Percentiles rank a stretch among this genome's conserved stretches.
phyloP scores from a whole-genome alignment of 2,888 invertebrate species.

The Melitaea athalia region DNA sequence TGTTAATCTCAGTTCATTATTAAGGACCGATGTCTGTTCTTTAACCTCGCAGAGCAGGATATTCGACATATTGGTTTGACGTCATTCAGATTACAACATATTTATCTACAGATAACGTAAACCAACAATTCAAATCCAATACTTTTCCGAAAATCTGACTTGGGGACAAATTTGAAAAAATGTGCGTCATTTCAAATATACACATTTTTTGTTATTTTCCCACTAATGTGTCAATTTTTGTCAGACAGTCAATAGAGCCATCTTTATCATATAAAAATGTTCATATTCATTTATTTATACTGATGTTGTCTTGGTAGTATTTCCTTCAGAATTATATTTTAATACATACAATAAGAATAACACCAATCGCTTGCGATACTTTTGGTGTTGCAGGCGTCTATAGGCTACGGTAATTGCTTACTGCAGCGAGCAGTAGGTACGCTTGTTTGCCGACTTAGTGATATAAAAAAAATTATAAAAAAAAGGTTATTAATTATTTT shows the following conservation, averaged over 20 bases:
- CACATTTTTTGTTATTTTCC: constrained; percentile 31
- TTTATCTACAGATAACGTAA: constrained; percentile 62
- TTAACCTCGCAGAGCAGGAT: constrained; percentile 43
- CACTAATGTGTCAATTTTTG: constrained; percentile 36
- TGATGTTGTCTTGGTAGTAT: too few species aligned
- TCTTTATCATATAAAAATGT: constrained; percentile 14
- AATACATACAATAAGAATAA: too few species aligned
- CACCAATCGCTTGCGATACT: too few species aligned
- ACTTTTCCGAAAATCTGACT: constrained; percentile 24
- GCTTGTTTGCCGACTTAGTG: too few species aligned
- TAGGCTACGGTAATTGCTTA: too few species aligned
- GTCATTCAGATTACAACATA: constrained; percentile 59
- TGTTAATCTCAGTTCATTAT: background rate
- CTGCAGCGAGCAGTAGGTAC: too few species aligned
- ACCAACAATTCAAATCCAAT: constrained; percentile 20
- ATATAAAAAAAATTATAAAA: too few species aligned
- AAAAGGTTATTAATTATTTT: too few species aligned
- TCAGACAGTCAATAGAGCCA: constrained; percentile 25
- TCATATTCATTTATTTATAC: background rate
- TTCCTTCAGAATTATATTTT: too few species aligned
- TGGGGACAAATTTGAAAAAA: constrained; percentile 29
- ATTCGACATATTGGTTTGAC: constrained; percentile 46
- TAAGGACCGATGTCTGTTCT: background rate
- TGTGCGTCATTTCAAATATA: constrained; percentile 23
- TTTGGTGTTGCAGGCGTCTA: too few species aligned